Evolutionary conservation across 2,113 vertebrate genomes (phyloP).

Genomic region (Pycnonotus jocosus): DNA sequence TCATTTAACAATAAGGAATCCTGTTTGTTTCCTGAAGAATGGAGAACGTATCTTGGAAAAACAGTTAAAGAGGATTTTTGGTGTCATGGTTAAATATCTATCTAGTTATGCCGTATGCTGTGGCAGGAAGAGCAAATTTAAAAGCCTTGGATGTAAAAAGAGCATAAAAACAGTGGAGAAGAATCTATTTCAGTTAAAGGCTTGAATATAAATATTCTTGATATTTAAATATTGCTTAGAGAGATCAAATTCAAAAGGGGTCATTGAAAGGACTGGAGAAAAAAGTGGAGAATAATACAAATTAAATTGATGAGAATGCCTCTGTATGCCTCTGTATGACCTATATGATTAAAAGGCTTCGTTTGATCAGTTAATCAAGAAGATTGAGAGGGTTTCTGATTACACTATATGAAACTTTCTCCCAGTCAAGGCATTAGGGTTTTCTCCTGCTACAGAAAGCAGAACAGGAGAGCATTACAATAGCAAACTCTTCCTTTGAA

Average conservation of each 20-base stretch:
- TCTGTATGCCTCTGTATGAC: neutral
- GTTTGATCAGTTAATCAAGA: slow-evolving; percentile 15
- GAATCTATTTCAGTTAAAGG: neutral
- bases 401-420: neutral
- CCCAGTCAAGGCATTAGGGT: neutral
- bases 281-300: neutral
- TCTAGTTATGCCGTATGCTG: neutral
- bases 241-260: neutral
- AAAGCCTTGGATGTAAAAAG: neutral
- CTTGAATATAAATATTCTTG: neutral
- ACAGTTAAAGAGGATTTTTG: neutral
- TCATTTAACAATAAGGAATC: neutral
- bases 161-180: neutral
- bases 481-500: neutral
- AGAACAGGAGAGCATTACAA: neutral
- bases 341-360: neutral
- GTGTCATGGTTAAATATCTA: neutral
- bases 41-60: neutral
- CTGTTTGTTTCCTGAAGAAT: neutral
- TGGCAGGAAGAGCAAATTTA: neutral
- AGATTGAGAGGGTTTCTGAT: slow-evolving; percentile 1
- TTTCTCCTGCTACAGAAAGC: neutral
- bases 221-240: neutral
- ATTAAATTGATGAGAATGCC: slow-evolving; percentile 4
- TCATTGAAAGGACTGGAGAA: neutral